These are phyloP conservation scores for Nannobrachium achirus DNA, from an alignment of 2,113 vertebrate genomes.

Conservation along the genomic window DNA sequence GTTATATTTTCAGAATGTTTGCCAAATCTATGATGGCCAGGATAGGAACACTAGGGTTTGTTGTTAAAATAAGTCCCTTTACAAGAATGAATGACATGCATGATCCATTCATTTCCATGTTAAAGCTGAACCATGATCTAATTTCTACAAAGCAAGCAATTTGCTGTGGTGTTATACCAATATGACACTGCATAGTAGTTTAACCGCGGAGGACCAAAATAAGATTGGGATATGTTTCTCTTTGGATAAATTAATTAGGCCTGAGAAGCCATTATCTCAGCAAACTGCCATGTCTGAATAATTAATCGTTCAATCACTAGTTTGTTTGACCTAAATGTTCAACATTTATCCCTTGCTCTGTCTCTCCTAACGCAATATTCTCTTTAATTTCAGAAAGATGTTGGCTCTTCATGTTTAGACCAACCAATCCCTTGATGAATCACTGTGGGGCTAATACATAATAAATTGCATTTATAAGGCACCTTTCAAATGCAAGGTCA, in stretches of 20 bases:
- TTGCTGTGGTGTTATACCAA: conserved; percentile 53
- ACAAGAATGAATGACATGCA: conserved; percentile 59
- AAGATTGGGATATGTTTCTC: conserved; percentile 50
- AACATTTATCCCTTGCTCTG: conserved; percentile 58
- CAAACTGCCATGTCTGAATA: conserved; percentile 73
- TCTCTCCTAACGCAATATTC: conserved; percentile 60
- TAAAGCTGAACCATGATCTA: conserved; percentile 47
- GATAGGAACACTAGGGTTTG: conserved; percentile 6
- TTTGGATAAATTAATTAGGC: conserved; percentile 68
- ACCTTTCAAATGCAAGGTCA: conserved; percentile 56
- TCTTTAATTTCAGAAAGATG: conserved; percentile 60
- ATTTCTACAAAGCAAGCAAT: conserved; percentile 73
- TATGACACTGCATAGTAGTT: conserved; percentile 51
- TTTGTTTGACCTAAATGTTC: conserved; percentile 73
- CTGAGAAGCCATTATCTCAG: conserved; percentile 68
- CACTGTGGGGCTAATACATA: conserved; percentile 60
- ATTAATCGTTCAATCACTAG: conserved; percentile 73
- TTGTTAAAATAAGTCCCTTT: conserved; percentile 50
- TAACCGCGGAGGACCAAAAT: conserved; percentile 51
- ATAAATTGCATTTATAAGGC: conserved; percentile 52
- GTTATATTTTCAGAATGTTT: too few species aligned
- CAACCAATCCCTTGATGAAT: conserved; percentile 8
- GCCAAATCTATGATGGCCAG: too few species aligned
- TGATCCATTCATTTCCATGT: conserved; percentile 51
- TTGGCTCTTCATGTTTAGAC: conserved; percentile 42